Base-by-base conservation (phyloP, 2,113 vertebrate species). In the Ciconia stormi region DNA sequence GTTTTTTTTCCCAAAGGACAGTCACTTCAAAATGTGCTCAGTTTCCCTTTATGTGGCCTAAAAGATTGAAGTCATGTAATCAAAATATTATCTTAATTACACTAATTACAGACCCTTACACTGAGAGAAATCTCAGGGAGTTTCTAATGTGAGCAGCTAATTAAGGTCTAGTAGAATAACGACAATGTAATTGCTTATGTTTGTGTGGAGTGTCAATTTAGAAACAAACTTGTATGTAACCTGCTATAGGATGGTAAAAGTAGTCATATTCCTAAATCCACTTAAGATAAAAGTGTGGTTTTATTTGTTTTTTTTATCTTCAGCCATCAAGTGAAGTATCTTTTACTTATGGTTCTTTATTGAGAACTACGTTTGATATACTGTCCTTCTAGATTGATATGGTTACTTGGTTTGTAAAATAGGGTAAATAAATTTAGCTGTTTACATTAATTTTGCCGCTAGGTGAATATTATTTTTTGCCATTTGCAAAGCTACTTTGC, bases 71-170 rank as follows among this genome's bases (percentile, higher is more conserved):
- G 52, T 65, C 47, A 30, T 91, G 74, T 96, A 96, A 97, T 97
- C 76, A 95, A 97, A 95, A 95, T 96, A 96, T 97, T 97, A 91
- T 95, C 92, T 95, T 93, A 97, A 97, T 97, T 97, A 91, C 86
- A 74, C 74, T 97, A 97, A 97, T 98, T 96, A 96, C 74, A 86
- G 90, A 77, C 62, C 93, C 44, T 95, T 94, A 87, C 50, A 92
- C 59, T 74, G 92, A 86, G 82, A 94, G 88, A 91, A 95, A 93
- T 93, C 87, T 94, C 91, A 83, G 86, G 93, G 69, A 95, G 76
- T 91, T 94, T 90, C 90, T 96, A 96, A 96, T 93, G 96, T 53
- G 46, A 97, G 47, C 46, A 58, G 91, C 86, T 97, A 97, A 97
- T 97, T 97, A 97, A 90, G 85, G 67, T 89, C 84, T 96, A 74